Base-by-base conservation (phyloP, 2,888 invertebrate species). In the Pollenia griseotomentosa region DNA sequence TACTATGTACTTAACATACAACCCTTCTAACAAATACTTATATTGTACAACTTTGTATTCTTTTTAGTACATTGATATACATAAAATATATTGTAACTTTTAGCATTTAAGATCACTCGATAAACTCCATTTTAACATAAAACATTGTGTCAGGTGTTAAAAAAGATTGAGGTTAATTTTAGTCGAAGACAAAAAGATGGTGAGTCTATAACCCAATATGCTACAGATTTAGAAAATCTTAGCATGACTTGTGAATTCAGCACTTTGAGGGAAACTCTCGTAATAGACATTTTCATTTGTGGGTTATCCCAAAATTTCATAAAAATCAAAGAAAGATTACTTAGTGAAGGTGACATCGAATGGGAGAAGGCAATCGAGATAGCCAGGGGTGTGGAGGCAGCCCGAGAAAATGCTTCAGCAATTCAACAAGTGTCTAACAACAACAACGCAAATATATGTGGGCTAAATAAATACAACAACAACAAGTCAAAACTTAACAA, bases 191-290 rank as follows among this genome's bases (percentile, higher is more conserved):
- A 85, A 68, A 48, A 75, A 19, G 61, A n/a, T 10, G 70, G 68
- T 57, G 85, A 75, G 46, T 81, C 75, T 6, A 71, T 75, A 40
- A 75, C 53, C 23, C 61, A 85, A 77, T 85, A 77, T 42, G 71
- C 73, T 46, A 85, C 77, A 42, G 73, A 48, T 12, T 44, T 85
- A 42, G 70, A 85, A 80, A 81, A 55, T 57, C 8, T 81, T 1
- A 85, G 77, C 65, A 57, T 46, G 77, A 77, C 85, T 7, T 85
- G 85, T 55, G 82, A 85, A 42, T 61, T 85, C 59, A 53, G 51
- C 46, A 12, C 59, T 1, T n/a, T 73, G 7, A 61, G 66, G 55
- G 68, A 68, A 68, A 33, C 33, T 68, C 10, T n/a, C n/a, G n/a
- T n/a, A n/a, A n/a, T n/a, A n/a, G n/a, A n/a, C n/a, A n/a, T n/a